Base-by-base conservation (phyloP, 1,140 invertebrate species). In the Odontomachus brunneus region DNA sequence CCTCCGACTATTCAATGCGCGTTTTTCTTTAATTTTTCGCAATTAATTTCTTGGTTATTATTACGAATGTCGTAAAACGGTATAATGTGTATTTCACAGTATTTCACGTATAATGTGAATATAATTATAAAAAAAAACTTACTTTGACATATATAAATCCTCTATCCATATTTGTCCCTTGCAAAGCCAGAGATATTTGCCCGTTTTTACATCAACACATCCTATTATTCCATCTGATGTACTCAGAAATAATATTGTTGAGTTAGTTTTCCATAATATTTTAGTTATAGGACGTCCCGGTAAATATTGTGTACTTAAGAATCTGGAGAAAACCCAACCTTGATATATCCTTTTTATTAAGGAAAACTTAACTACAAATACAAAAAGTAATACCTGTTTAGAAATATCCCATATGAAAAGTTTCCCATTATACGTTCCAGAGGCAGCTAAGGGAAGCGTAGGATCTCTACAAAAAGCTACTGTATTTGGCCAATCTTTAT, bases 391-490 rank as follows among this genome's bases (percentile, higher is more conserved):
- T 89, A 96, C 95, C 90, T 97, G 96, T 89, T 96, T 96, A 1
- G 95, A 92, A 24, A 97, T 94, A 91, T 99, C 97, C 97, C 97
- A 98, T 84, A 98, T 96, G 87, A 95, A 96, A 60, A 98, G 94
- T 83, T 96, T 94, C 9, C 98, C 98, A 80, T 95, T 94, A 22
- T 98, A 89, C 26, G 96, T 97, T 24, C 96, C 97, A 85, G 95
- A 95, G 9, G 96, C 96, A 73, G 96, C 94, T 63, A 95, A 94
- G 87, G 94, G 95, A 62, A 95, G 89, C 49, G 93, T 89, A 19
- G 94, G 89, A 91, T 96, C 95, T 81, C 94, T 95, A 84, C 95
- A 95, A 91, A 97, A 97, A 48, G 95, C 94, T 38, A 96, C 95
- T 80, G 95, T 92, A 93, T 97, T 97, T 17, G 97, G 94, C 85